A percentile compares a stretch with the other conserved stretches of the same genome.
These are phyloP conservation scores for Eupeodes latifasciatus DNA, from an alignment of 2,888 invertebrate genomes.

Conservation along the genomic window DNA sequence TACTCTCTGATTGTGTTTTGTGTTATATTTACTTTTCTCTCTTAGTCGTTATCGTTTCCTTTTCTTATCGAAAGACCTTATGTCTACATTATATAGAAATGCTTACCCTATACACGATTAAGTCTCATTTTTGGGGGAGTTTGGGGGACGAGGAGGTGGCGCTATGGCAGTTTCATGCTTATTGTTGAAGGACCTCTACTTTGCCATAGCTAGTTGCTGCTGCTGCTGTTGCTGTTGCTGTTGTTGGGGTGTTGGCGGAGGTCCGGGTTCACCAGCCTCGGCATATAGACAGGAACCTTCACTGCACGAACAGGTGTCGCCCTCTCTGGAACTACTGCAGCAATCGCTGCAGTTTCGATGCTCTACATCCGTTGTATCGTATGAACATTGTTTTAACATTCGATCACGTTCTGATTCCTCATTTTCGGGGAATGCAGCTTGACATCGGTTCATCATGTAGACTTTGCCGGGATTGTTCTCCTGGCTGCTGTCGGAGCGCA, in stretches of 20 bases:
- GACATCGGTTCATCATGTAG: conserved; percentile 68
- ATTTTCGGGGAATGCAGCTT: conserved; percentile 79
- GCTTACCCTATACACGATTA: conserved; percentile 72
- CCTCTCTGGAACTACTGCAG: conserved; percentile 85
- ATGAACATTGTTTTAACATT: conserved; percentile 79
- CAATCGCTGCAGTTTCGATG: conserved; percentile 84
- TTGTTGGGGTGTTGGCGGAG: conserved; percentile 31
- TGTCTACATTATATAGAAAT: conserved; percentile 40
- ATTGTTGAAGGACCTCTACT: conserved; percentile 41
- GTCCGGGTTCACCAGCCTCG: conserved; percentile 85
- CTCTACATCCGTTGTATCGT: conserved; percentile 78
- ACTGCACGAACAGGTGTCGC: conserved; percentile 87
- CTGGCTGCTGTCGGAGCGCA: conserved; percentile 81
- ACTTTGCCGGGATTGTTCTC: conserved; percentile 79
- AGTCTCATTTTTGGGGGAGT: conserved; percentile 63
- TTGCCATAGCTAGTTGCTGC: conserved; percentile 63
- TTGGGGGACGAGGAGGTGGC: neutral
- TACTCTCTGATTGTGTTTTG: conserved; percentile 42
- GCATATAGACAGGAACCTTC: conserved; percentile 87
- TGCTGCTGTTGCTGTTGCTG: conserved; percentile 19
- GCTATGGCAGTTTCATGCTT: conserved; percentile 2
- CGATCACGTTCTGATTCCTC: conserved; percentile 81
- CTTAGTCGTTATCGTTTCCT: conserved; percentile 31
- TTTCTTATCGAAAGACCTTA: conserved; percentile 57
- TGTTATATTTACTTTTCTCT: conserved; percentile 7